Evolutionary conservation across 1,140 invertebrate species (phyloP), one percentile per base, ranked within the genome.

Genomic region (Temnothorax curvispinosus): DNA sequence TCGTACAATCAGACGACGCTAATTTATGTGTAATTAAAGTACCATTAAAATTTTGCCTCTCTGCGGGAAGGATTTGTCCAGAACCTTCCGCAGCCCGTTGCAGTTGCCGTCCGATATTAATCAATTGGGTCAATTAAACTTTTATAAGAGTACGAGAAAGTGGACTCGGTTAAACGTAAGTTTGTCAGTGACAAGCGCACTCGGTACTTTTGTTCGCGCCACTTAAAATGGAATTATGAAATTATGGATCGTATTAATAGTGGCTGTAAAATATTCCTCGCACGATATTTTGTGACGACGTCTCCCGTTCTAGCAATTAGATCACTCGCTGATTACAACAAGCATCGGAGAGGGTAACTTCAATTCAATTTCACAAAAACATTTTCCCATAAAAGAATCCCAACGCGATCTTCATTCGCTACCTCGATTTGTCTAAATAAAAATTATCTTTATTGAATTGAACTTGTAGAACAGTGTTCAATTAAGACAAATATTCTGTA

Each of bases 41-140:
- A 56, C 35, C 21, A 47, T 71, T 38, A 58, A 71, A 81, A 65
- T 50, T 38, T 71, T 41, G 38, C 15, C 41, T 56, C n/a, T 54
- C 35, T 32, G 35, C 27, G 9, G 35, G 15, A 44, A 27, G 9
- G 41, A 81, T 81, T 71, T 47, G 38, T 27, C 35, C 9, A 9
- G 6, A 71, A 58, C 9, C 38, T 71, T 44, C 54, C 15, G 44
- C 41, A 38, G 15, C 18, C 15, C 35, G 41, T 27, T 18, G 47
- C 77, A 41, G n/a, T 35, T 27, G 35, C 35, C 64, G 21, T 58
- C 9, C n/a, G 13, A 71, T 71, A 56, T 81, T 56, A 71, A 81
- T 81, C 78, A 81, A 81, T 81, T 71, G 9, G 27, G 78, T 71
- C 78, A 81, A 81, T 81, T 81, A 81, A 81, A 81, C 50, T 81